Base-by-base conservation (phyloP, 2,797 vertebrate species). In the Limosa lapponica region DNA sequence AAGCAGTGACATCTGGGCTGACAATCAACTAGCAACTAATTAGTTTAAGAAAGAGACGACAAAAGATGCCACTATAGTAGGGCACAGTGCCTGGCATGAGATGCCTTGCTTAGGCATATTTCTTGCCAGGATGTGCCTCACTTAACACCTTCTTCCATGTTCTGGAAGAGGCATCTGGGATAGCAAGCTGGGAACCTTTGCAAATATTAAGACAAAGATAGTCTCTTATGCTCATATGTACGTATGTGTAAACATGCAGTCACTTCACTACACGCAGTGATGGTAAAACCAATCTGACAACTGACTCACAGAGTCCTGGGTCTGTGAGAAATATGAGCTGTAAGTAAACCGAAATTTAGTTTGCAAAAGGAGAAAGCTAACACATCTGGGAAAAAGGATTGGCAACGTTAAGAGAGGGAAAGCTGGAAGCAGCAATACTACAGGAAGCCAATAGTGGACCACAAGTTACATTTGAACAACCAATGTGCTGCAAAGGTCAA, bases 401-500 rank as follows among this genome's bases (percentile, higher is more conserved):
- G 78, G 82, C 81, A 95, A 10, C 0, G 2, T 39, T 39, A 54
- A 83, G 59, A 91, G 58, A 75, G 82, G 87, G 91, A 91, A 83
- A 84, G 61, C 81, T 90, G 96, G 90, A 96, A 89, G 57, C 64
- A 74, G 73, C 52, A 71, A 8, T 52, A 58, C 78, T 80, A 57
- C 59, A 78, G 83, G 71, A 93, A 93, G 96, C 83, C 90, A 93
- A 51, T 0, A 89, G 78, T 57, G 80, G 77, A 92, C 72, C 93
- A 92, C 81, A 95, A 93, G 90, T 41, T 74, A 61, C 64, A 67
- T 91, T 51, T 61, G 71, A 93, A 92, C 80, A 89, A 75, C 13
- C n/a, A 58, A 44, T 4, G 70, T 85, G 77, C 90, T 92, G 88
- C 93, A 96, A 61, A 96, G 90, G 91, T 82, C 94, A 90, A 13